phyloP scores from a whole-genome alignment of 2,888 invertebrate species.

The Mythimna lalbum region DNA sequence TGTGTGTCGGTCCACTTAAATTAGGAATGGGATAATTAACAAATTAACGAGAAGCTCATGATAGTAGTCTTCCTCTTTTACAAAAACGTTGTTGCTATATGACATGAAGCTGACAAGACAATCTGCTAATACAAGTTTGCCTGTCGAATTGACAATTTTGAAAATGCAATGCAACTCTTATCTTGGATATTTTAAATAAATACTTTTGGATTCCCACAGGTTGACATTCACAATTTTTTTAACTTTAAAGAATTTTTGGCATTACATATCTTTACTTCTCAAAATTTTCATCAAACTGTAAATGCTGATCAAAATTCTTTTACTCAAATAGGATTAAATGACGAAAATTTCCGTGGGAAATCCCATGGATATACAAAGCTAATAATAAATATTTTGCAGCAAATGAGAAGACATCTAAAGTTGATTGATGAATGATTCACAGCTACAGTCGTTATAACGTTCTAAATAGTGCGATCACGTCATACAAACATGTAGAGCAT shows the following conservation, averaged over 20 bases:
- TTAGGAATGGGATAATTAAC: constrained; percentile 44
- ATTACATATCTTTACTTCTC: too few relatives aligned
- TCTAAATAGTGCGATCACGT: constrained; percentile 67
- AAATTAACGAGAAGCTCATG: constrained; percentile 23
- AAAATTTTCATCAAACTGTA: background rate
- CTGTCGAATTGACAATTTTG: too few relatives aligned
- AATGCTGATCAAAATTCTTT: background rate
- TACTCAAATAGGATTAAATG: background rate
- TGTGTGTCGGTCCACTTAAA: constrained; percentile 34
- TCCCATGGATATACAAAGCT: background rate
- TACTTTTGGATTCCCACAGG: background rate
- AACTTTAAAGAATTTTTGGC: background rate
- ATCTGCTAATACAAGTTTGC: background rate
- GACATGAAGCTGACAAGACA: background rate
- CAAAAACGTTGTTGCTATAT: background rate
- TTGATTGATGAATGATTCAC: constrained; percentile 74
- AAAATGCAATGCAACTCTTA: too few relatives aligned
- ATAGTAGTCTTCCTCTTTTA: constrained; percentile 15
- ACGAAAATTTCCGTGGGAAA: background rate
- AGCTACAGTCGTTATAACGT: constrained; percentile 50
- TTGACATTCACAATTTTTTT: background rate
- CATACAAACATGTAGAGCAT: constrained; percentile 49
- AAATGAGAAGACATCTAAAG: constrained; percentile 44
- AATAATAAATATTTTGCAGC: constrained; percentile 9
- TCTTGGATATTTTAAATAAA: background rate